These are phyloP conservation scores for Ailurus styani DNA, from an alignment of 2,113 vertebrate genomes.

Conservation along the genomic window DNA sequence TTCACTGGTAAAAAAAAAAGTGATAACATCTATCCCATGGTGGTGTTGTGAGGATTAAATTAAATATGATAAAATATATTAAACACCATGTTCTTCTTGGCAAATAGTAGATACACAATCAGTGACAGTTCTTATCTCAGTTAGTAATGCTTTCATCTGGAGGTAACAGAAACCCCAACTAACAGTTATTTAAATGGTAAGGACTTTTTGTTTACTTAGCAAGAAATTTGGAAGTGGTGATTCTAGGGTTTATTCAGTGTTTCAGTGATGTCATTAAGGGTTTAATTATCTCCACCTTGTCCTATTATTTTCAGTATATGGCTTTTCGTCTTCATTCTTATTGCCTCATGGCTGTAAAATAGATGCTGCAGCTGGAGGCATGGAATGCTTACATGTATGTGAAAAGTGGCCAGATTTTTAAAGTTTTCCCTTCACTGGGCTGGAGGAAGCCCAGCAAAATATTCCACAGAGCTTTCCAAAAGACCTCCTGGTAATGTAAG, in stretches of 20 bases:
- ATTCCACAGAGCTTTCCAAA: conserved; percentile 18
- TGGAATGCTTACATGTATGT: neutral
- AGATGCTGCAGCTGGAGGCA: neutral
- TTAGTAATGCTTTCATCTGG: neutral
- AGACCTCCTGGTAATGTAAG: neutral
- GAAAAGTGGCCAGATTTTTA: neutral
- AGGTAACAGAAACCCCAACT: neutral
- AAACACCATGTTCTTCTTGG: neutral
- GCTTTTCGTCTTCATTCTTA: neutral
- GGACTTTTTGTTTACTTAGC: conserved; percentile 12
- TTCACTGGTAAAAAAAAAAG: neutral
- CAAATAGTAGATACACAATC: neutral
- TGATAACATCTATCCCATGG: neutral
- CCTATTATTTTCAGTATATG: neutral
- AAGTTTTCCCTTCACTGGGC: neutral
- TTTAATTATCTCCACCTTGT: neutral
- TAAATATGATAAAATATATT: neutral
- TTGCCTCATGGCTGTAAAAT: neutral
- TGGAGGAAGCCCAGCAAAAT: conserved; percentile 11
- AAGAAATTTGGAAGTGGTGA: neutral
- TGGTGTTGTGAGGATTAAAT: neutral
- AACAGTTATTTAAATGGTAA: neutral
- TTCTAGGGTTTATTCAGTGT: neutral
- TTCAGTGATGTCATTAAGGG: neutral
- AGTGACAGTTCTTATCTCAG: neutral